Evolutionary conservation across 2,888 invertebrate species (phyloP), one percentile per base, ranked within the genome.

Genomic region (Suillia variegata): DNA sequence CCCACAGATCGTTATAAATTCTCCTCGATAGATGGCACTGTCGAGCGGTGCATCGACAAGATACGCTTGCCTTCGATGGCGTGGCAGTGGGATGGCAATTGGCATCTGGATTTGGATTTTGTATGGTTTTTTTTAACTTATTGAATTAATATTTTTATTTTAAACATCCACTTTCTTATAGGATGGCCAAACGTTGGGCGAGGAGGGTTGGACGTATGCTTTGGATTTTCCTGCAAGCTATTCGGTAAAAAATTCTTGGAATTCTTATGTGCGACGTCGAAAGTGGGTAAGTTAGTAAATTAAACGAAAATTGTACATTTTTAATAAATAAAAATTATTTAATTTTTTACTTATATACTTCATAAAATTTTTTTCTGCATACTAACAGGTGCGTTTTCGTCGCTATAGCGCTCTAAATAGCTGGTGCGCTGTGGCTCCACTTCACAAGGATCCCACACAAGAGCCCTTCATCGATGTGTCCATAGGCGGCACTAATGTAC

Each of bases 51-150:
- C 31, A 89, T 92, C 66, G 90, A 92, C 71, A 89, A 88, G 78
- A 93, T 96, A 62, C 85, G 92, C 63, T 82, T 96, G 50, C 96
- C 96, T 5, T 95, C 96, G 1, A 91, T 94, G 89, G 94, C 94
- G 15, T 97, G 96, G 96, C 92, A 94, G 74, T 97, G 96, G 96
- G 96, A 97, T 83, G 93, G 93, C 2, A 94, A 94, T 68, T 96
- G 96, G 96, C 89, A 91, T 70, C 84, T 94, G 58, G 94, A 94
- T 76, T 85, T 92, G 18, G 90, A 91, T 3, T 83, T 93, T n/a
- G n/a, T n/a, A n/a, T n/a, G n/a, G n/a, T n/a, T n/a, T n/a, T n/a
- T n/a, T n/a, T n/a, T n/a, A n/a, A n/a, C n/a, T n/a, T n/a, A n/a
- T n/a, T n/a, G n/a, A n/a, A n/a, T n/a, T n/a, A n/a, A n/a, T n/a